A percentile compares a stretch with the other conserved stretches of the same genome.
Evolutionary conservation across 1,140 invertebrate species (phyloP).

Genomic region (Meteorus sp.): DNA sequence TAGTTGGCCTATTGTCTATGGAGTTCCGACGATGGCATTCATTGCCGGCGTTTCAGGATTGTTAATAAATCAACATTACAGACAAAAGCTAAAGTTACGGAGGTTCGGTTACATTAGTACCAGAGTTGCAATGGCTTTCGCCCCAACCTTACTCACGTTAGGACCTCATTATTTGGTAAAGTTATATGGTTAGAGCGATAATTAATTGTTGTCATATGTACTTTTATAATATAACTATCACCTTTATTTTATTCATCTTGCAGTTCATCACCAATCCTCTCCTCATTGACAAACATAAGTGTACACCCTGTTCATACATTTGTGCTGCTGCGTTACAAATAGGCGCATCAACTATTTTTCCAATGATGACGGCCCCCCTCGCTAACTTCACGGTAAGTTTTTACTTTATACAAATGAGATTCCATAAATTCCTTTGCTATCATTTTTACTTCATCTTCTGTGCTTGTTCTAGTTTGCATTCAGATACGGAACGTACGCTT

Average conservation of each 20-base stretch:
- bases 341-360: slow-evolving; percentile 48
- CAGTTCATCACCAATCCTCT: slow-evolving; percentile 56
- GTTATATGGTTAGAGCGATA: not conserved
- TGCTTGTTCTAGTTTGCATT: too few species aligned
- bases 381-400: slow-evolving; percentile 56
- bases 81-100: slow-evolving; percentile 40
- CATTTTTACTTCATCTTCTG: too few species aligned
- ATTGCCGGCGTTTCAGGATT: slow-evolving; percentile 9
- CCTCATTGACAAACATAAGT: slow-evolving; percentile 49
- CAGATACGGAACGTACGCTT: too few species aligned
- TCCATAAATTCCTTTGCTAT: too few species aligned
- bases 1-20: slow-evolving; percentile 37
- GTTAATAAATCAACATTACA: slow-evolving; percentile 37
- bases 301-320: slow-evolving; percentile 58
- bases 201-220: slow-evolving; percentile 11
- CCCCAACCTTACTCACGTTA: slow-evolving; percentile 15
- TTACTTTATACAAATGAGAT: slow-evolving; percentile 7
- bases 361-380: slow-evolving; percentile 53
- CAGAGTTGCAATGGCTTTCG: slow-evolving; percentile 16
- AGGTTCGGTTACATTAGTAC: slow-evolving; percentile 30
- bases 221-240: not conserved
- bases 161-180: slow-evolving; percentile 34
- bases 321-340: slow-evolving; percentile 48
- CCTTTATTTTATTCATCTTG: slow-evolving; percentile 20
- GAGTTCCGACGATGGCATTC: slow-evolving; percentile 15